Percentiles rank a stretch among this genome's conserved stretches.
Conservation (phyloP, 2,113 vertebrate species). For the Garra rufa region DNA sequence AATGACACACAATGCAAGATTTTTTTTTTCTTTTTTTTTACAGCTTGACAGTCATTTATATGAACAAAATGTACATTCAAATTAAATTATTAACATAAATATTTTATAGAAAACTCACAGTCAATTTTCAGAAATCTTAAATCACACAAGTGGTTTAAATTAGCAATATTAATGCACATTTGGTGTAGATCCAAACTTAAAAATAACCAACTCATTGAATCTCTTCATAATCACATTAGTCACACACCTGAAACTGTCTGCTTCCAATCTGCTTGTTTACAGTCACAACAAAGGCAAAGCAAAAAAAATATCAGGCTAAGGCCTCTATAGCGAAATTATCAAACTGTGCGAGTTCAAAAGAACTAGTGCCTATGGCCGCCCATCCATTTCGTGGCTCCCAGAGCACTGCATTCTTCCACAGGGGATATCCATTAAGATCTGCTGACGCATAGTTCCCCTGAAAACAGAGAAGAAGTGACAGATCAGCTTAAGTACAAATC, state of each 20-base stretch:
- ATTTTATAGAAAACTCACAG: background rate
- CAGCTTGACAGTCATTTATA: no score
- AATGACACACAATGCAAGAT: background rate
- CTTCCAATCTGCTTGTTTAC: background rate
- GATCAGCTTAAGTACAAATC: slow-evolving; percentile 7
- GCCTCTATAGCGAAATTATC: slow-evolving; percentile 90
- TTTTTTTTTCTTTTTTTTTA: no score
- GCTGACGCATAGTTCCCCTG: slow-evolving; percentile 81
- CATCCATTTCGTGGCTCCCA: slow-evolving; percentile 80
- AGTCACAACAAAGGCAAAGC: background rate
- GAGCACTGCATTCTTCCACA: slow-evolving; percentile 81
- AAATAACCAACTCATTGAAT: background rate
- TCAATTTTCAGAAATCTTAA: background rate
- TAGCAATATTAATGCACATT: background rate
- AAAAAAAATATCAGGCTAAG: background rate
- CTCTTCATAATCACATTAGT: background rate
- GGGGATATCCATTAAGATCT: slow-evolving; percentile 76
- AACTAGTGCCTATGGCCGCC: slow-evolving; percentile 88
- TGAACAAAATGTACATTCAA: background rate
- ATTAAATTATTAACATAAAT: background rate
- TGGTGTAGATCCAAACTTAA: background rate
- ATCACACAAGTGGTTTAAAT: background rate
- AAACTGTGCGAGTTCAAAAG: slow-evolving; percentile 91
- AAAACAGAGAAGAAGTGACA: slow-evolving; percentile 18
- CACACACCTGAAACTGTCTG: background rate